Evolutionary conservation across 2,113 vertebrate species (phyloP).

Genomic region (Lucifuga dentata): DNA sequence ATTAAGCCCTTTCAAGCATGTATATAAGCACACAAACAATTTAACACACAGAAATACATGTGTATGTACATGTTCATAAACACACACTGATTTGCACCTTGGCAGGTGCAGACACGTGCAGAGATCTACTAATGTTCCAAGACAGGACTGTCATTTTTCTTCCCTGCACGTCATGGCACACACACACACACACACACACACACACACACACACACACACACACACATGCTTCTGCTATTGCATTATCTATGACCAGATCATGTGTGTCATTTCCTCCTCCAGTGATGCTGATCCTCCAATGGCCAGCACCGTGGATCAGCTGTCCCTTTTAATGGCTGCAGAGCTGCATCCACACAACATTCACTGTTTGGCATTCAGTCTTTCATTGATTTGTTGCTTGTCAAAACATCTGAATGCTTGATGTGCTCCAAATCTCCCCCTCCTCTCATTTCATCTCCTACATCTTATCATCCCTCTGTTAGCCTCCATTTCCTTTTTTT

Average conservation of each 20-base stretch:
- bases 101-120: neutral
- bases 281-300: constrained; percentile 38
- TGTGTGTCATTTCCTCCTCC: constrained; percentile 38
- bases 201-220: neutral
- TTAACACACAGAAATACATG: too few relatives aligned
- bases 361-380: constrained; percentile 41
- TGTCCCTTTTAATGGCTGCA: constrained; percentile 45
- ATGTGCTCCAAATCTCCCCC: neutral
- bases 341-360: constrained; percentile 19
- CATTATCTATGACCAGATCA: constrained; percentile 36
- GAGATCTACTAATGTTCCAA: neutral
- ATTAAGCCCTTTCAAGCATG: too few relatives aligned
- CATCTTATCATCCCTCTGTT: neutral
- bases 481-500: neutral
- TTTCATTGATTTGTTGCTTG: constrained; percentile 53
- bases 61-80: neutral
- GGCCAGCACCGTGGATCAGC: constrained; percentile 40
- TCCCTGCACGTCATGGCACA: neutral
- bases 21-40: too few relatives aligned
- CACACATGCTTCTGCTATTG: constrained; percentile 16
- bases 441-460: neutral
- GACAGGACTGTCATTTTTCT: neutral
- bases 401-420: constrained; percentile 50
- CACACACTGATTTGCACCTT: too few relatives aligned
- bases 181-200: neutral